phyloP scores from a whole-genome alignment of 2,888 invertebrate species.

The Apeira syringaria region DNA sequence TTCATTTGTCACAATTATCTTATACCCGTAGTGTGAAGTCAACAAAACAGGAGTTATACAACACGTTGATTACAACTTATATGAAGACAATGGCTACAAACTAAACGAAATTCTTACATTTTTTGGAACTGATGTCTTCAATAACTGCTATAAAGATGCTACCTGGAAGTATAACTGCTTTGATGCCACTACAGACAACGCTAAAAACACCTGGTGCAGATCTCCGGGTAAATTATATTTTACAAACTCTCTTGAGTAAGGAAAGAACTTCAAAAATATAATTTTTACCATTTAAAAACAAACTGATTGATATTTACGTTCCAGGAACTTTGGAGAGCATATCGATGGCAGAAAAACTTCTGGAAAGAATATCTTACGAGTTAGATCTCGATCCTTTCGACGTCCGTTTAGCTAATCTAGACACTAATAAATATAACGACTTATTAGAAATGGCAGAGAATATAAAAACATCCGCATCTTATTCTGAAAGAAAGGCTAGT shows the following conservation, averaged over 20 bases:
- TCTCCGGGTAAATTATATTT: slow-evolving; percentile 41
- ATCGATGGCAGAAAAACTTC: slow-evolving; percentile 80
- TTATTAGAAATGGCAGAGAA: slow-evolving; percentile 75
- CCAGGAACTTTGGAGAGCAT: slow-evolving; percentile 81
- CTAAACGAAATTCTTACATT: slow-evolving; percentile 39
- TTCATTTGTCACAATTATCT: too few relatives aligned
- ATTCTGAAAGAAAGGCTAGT: slow-evolving; percentile 65
- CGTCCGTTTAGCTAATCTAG: slow-evolving; percentile 80
- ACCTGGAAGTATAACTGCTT: slow-evolving; percentile 43
- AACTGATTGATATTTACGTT: too few relatives aligned
- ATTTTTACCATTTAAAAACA: too few relatives aligned
- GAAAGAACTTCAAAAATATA: too few relatives aligned
- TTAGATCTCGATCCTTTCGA: slow-evolving; percentile 80
- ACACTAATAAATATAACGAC: slow-evolving; percentile 36
- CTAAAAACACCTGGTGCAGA: slow-evolving; percentile 49
- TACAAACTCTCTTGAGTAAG: too few relatives aligned
- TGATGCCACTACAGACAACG: slow-evolving; percentile 44
- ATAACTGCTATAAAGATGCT: slow-evolving; percentile 45
- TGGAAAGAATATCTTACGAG: slow-evolving; percentile 84
- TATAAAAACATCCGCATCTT: slow-evolving; percentile 78
- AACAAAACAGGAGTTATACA: slow-evolving; percentile 74
- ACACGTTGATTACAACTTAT: slow-evolving; percentile 64
- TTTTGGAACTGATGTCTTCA: slow-evolving; percentile 29
- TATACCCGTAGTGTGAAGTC: slow-evolving; percentile 44
- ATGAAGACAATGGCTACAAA: slow-evolving; percentile 68